Evolutionary conservation across 2,797 vertebrate species (phyloP).

Genomic region (Ispidina lecontei): DNA sequence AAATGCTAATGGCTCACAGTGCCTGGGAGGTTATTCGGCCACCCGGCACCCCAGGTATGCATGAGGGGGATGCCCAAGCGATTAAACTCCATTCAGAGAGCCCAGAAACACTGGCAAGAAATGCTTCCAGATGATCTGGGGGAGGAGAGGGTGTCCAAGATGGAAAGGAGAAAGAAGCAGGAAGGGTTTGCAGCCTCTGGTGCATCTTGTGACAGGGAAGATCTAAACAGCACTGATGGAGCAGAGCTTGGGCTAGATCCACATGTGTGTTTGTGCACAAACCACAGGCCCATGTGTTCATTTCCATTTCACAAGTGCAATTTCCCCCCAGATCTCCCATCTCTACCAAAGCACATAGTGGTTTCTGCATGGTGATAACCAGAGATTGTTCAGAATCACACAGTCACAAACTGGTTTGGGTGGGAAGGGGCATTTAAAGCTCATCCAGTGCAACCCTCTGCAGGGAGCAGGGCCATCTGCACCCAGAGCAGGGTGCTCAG

Average conservation of each 20-base stretch:
- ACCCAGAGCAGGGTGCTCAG: background rate
- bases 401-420: background rate
- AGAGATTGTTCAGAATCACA: background rate
- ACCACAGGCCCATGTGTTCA: background rate
- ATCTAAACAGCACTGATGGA: background rate
- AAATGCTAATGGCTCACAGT: constrained; percentile 72
- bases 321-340: background rate
- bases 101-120: background rate
- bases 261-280: background rate
- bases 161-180: background rate
- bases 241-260: background rate
- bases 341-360: background rate
- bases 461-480: background rate
- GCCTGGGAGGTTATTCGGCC: constrained; percentile 51
- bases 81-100: constrained; percentile 4
- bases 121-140: background rate
- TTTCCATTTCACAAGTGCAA: background rate
- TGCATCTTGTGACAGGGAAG: background rate
- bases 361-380: background rate
- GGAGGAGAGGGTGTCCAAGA: background rate
- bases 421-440: background rate
- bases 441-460: background rate
- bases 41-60: constrained; percentile 38
- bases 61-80: background rate
- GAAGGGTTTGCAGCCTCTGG: background rate